Base-by-base conservation (phyloP, 2,888 invertebrate genomes). In the Acrocera orbiculus region DNA sequence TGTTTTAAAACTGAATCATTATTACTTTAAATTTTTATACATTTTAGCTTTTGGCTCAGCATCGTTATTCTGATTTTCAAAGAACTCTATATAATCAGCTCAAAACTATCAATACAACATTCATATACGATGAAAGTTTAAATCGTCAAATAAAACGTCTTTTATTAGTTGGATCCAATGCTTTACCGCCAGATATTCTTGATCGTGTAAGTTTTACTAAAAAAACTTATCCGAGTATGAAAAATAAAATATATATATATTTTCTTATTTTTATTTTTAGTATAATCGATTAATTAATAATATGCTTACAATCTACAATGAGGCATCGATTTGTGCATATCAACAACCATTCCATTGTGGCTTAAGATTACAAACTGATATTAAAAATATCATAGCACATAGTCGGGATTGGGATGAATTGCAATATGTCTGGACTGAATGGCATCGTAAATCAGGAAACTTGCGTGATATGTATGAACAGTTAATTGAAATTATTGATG, bases 341-440 rank as follows among this genome's bases (percentile, higher is more conserved):
- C 77, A 85, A 50, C 80, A 83, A 49, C 83, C 82, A 0, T 78
- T 83, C 54, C 69, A 75, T 41, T 86, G 86, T 42, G 82, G 82
- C 2, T 62, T 87, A 0, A 71, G 78, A 27, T 65, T 86, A 4
- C 81, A 85, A 50, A 85, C 85, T 2, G 80, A 85, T 58, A 58
- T 78, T 3, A 70, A 70, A 48, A 63, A 64, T 22, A 75, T 85
- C 39, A 81, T 89, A 83, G 79, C 82, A 0, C 67, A 64, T 37
- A 77, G 76, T 46, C 62, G 82, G 30, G 80, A 92, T 50, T 89
- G 89, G 78, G 81, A 89, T 40, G 85, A 89, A 53, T 61, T 93
- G 36, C 75, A 79, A 46, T 77, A 82, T 49, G 73, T 76, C 0
- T 93, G 93, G 93, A 73, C 77, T 1, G 85, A 86, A 52, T 93